Evolutionary conservation across 2,797 vertebrate species (phyloP).

Genomic region (Margarornis squamiger): DNA sequence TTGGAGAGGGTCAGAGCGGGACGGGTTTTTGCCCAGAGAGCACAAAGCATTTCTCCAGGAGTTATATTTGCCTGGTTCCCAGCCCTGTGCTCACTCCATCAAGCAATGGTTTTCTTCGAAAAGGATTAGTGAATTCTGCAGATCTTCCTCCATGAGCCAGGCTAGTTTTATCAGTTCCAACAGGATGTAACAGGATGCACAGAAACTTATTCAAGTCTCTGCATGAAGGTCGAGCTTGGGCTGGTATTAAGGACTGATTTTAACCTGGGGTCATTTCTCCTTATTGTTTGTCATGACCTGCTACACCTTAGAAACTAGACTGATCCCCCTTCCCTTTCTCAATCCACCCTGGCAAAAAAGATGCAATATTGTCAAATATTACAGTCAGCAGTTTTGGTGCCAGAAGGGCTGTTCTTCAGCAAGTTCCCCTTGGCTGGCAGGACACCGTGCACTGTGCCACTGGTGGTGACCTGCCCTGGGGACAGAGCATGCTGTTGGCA

Average conservation of each 20-base stretch:
- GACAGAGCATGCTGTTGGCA: background rate
- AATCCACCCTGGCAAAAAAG: background rate
- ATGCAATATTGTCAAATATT: background rate
- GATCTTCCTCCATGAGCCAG: background rate
- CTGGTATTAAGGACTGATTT: background rate
- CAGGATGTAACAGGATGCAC: background rate
- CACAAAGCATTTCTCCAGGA: background rate
- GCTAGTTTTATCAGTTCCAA: background rate
- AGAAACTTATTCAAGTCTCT: background rate
- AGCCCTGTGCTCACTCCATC: background rate
- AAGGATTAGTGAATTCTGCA: background rate
- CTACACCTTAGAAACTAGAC: background rate
- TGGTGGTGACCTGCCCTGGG: background rate
- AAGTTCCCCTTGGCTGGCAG: background rate
- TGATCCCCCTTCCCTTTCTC: background rate
- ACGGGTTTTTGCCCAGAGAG: background rate
- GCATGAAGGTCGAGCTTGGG: background rate
- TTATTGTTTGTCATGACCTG: background rate
- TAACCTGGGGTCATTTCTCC: background rate
- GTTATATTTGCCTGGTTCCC: background rate
- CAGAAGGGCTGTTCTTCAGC: background rate
- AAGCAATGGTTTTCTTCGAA: background rate
- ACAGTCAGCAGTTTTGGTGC: background rate
- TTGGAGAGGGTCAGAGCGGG: fast-evolving
- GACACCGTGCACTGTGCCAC: fast-evolving